Evolutionary conservation across 2,113 vertebrate genomes (phyloP), one percentile per base, ranked within the genome.

Genomic region (Pelvicachromis taeniatus): DNA sequence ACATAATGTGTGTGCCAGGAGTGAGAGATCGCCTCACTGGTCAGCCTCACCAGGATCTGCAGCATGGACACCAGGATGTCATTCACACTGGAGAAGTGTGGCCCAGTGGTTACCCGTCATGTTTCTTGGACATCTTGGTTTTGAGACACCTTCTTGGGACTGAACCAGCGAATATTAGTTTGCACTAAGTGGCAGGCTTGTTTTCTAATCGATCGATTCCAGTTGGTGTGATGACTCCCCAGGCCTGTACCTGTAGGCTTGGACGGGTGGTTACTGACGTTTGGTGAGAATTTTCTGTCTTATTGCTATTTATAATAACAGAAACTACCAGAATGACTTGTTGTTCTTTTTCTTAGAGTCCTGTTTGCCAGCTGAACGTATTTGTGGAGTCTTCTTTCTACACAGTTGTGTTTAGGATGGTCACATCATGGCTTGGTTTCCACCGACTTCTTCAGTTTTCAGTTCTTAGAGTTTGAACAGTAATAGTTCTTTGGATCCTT

Each of bases 31-130:
- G 5, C 33, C 56, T 59, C 56, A 4, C 54, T 12, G 14, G 26
- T 59, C 26, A 58, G 4, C 55, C 12, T 56, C 54, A 35, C 58
- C 31, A n/a, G 31, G 58, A 35, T 61, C 58, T 61, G n/a, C 58
- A 61, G 31, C 58, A 10, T 35, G 9, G 9, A n/a, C n/a, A 7
- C 31, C 0, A 1, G 58, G 58, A 61, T 35, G 58, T 17, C 3
- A 0, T 61, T 61, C 17, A 61, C n/a, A n/a, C 58, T 61, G 17
- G 17, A 61, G 35, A 61, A 61, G 58, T 61, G 58, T 61, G 58
- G 31, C 58, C 31, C 19, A n/a, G n/a, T n/a, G n/a, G n/a, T 61
- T 17, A n/a, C 6, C 17, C 35, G 6, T n/a, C n/a, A 3, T 0
- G 59, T n/a, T 63, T 63, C 59, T n/a, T 63, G 31, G 9, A 63